Percentiles rank a stretch among this genome's conserved stretches.
These are phyloP conservation scores for Macquaria australasica DNA, from an alignment of 2,113 vertebrate species.

Conservation along the genomic window DNA sequence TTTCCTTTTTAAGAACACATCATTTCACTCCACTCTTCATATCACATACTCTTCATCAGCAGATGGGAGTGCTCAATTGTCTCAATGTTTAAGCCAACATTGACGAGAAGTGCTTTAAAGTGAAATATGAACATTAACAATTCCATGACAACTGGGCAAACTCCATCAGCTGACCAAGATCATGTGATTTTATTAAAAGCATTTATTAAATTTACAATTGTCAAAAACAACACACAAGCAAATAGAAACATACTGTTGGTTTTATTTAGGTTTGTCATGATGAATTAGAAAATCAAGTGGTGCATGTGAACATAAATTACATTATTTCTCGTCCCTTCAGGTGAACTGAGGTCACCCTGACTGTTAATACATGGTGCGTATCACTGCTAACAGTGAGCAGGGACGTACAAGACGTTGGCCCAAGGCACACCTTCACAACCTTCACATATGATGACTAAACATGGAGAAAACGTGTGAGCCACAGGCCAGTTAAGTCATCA, in stretches of 20 bases:
- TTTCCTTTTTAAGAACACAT: neutral
- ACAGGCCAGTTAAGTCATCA: constrained; percentile 78
- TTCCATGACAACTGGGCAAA: neutral
- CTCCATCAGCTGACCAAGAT: neutral
- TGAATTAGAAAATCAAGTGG: constrained; percentile 88
- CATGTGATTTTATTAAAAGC: too few relatives aligned
- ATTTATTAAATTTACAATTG: neutral
- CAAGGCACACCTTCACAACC: constrained; percentile 91
- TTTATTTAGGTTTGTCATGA: constrained; percentile 89
- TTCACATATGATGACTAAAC: constrained; percentile 79
- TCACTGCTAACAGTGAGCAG: constrained; percentile 26
- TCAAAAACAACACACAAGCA: constrained; percentile 7
- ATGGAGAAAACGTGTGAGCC: constrained; percentile 54
- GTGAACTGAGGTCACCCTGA: constrained; percentile 24
- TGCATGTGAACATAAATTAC: constrained; percentile 84
- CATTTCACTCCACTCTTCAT: neutral
- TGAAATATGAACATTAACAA: neutral
- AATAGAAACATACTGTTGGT: constrained; percentile 85
- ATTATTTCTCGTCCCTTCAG: constrained; percentile 42
- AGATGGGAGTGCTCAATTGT: neutral
- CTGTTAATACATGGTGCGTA: constrained; percentile 17
- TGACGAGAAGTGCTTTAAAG: neutral
- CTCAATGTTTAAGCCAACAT: neutral
- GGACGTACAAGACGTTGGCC: constrained; percentile 77
- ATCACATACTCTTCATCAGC: neutral